phyloP scores from a whole-genome alignment of 2,888 invertebrate genomes.

The Pristionchus maxplancki region DNA sequence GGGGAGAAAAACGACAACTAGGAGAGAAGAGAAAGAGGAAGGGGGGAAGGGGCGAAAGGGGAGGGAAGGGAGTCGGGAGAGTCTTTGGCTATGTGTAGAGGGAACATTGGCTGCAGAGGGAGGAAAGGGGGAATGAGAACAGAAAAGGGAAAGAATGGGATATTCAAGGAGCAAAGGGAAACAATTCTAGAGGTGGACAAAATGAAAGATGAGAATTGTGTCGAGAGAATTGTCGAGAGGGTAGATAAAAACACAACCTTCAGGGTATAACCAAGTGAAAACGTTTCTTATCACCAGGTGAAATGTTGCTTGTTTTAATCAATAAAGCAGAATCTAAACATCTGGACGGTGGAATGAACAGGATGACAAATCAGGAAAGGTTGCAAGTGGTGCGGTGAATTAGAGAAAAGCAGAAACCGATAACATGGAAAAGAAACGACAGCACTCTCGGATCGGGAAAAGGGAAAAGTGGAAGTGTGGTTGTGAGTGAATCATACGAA shows the following conservation, averaged over 20 bases:
- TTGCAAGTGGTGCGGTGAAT: constrained; percentile 25
- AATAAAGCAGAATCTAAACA: not conserved
- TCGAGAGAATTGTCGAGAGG: not conserved
- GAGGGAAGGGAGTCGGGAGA: not conserved
- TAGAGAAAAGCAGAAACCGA: constrained; percentile 18
- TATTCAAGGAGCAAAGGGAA: not conserved
- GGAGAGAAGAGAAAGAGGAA: not conserved
- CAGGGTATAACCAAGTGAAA: not conserved
- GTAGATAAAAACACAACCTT: not conserved
- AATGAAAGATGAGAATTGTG: constrained; percentile 6
- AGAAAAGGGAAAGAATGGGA: constrained; percentile 2
- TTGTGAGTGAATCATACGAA: constrained; percentile 25
- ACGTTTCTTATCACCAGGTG: not conserved
- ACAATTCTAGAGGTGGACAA: constrained; percentile 9
- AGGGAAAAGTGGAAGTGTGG: not conserved
- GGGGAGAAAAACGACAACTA: constrained; percentile 13
- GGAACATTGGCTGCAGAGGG: not conserved
- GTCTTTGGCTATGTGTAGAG: not conserved
- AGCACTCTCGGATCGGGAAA: not conserved
- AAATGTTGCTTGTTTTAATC: not conserved
- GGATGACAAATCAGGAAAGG: constrained; percentile 35
- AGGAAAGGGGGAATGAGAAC: not conserved
- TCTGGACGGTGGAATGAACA: not conserved
- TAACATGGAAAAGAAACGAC: not conserved
- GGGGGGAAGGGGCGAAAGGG: not conserved